Evolutionary conservation across 2,888 invertebrate species (phyloP).

Genomic region (Neria commutata): DNA sequence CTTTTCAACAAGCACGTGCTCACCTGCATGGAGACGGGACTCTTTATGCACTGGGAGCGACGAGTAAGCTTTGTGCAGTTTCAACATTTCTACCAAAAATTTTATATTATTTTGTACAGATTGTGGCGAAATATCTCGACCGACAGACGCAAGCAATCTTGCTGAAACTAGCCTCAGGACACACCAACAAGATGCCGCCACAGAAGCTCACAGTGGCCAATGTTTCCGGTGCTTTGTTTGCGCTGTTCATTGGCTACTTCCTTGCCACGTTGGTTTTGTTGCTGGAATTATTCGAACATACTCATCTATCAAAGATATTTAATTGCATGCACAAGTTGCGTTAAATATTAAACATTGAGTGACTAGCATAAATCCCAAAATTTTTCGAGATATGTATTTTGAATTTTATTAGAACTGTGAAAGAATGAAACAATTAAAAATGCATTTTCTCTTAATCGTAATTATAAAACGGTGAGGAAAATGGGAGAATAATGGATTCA

Average conservation of each 20-base stretch:
- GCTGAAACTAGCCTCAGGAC: conserved; percentile 40
- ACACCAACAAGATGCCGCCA: conserved; percentile 42
- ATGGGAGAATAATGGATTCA: no score
- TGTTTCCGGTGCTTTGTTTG: conserved; percentile 54
- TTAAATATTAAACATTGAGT: no score
- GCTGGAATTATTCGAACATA: conserved; percentile 38
- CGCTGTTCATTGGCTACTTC: conserved; percentile 46
- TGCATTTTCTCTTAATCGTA: no score
- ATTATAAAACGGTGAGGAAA: no score
- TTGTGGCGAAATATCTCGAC: conserved; percentile 44
- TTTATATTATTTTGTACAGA: conserved; percentile 27
- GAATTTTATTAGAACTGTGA: no score
- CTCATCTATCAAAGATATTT: background rate
- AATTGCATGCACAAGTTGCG: background rate
- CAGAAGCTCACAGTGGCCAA: conserved; percentile 48
- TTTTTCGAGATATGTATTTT: no score
- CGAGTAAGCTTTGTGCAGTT: conserved; percentile 34
- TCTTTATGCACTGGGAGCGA: conserved; percentile 54
- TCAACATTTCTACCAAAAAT: background rate
- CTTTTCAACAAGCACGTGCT: conserved; percentile 48
- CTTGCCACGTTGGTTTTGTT: conserved; percentile 41
- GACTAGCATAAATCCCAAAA: no score
- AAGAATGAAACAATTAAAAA: no score
- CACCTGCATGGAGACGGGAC: conserved; percentile 51
- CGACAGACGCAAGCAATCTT: conserved; percentile 47